A percentile compares a stretch with the other conserved stretches of the same genome.
Evolutionary conservation across 2,797 vertebrate genomes (phyloP).

Genomic region (Tangara arthus): DNA sequence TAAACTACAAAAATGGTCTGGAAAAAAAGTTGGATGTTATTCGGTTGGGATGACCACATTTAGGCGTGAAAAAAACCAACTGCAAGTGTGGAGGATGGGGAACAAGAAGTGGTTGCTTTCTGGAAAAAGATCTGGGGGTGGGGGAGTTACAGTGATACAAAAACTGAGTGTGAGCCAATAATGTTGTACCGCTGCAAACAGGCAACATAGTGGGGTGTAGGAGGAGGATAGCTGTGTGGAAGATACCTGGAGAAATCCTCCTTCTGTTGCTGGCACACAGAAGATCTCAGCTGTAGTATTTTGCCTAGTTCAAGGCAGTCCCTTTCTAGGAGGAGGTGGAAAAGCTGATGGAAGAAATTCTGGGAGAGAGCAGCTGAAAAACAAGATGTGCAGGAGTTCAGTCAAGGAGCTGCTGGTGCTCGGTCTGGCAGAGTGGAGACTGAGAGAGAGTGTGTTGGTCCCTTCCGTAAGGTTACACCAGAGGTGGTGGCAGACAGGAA

Average conservation of each 20-base stretch:
- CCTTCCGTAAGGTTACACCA: neutral
- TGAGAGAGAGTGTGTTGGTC: neutral
- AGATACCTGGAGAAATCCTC: slow-evolving; percentile 37
- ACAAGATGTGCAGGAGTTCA: neutral
- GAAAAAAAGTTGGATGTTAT: neutral
- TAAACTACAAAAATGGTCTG: neutral
- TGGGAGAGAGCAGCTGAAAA: neutral
- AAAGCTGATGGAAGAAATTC: neutral
- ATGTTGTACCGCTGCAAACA: neutral
- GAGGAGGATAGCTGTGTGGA: slow-evolving; percentile 2
- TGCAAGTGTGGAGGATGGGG: neutral
- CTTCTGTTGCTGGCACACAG: slow-evolving; percentile 19
- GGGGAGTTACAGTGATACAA: neutral
- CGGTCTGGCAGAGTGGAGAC: neutral
- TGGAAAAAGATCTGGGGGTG: neutral
- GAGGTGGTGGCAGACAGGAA: neutral
- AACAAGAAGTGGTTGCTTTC: neutral
- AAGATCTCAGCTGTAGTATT: neutral
- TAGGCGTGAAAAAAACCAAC: neutral
- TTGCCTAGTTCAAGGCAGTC: neutral
- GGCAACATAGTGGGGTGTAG: neutral
- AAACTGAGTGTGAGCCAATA: neutral
- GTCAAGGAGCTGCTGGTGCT: neutral
- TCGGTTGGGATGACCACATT: neutral
- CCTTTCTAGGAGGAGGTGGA: neutral